Base-by-base conservation (phyloP, 92 coral and sea anemone species). In the Parazoanthus swiftii region DNA sequence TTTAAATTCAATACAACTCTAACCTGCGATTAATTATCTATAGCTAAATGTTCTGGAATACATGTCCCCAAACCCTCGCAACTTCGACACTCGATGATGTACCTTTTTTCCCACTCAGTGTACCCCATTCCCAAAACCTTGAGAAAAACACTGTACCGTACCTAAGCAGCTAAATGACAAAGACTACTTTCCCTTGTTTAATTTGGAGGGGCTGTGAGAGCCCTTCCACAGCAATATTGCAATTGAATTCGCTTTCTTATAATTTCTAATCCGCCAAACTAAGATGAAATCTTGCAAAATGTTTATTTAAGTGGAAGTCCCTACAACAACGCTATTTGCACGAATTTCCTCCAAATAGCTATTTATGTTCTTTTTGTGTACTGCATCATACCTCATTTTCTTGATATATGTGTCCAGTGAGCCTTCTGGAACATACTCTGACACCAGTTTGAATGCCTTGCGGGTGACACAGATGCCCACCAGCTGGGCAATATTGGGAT, bases 401-500 rank as follows among this genome's bases (percentile, higher is more conserved):
- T 66, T 86, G 26, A 93, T 70, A 83, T 92, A 97, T 3, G 33
- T 80, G 83, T 97, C 98, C 72, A 97, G 91, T 7, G 94, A 93
- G 2, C 96, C 94, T 48, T 85, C 76, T 11, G 89, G 59, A 16
- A 89, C 92, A 81, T 89, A 92, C 81, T 97, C 98, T 3, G 92
- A 88, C 56, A 92, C 93, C 88, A 91, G 81, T 85, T 80, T 89
- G 86, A 85, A 80, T 43, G 85, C 85, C 65, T 85, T 86, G 81
- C 38, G 76, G 56, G 85, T 86, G 59, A 86, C 73, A 38, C 91
- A 79, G 26, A 92, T 88, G 10, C 99, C 99, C 66, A 91, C 58
- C 33, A 94, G 85, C 35, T 81, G 91, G 36, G 90, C 91, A 59
- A 97, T 76, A 75, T 97, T 90, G 1, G 88, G 86, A 78, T 97